Base-by-base conservation (phyloP, 1,140 invertebrate genomes). In the Drosophila ogumai region DNA sequence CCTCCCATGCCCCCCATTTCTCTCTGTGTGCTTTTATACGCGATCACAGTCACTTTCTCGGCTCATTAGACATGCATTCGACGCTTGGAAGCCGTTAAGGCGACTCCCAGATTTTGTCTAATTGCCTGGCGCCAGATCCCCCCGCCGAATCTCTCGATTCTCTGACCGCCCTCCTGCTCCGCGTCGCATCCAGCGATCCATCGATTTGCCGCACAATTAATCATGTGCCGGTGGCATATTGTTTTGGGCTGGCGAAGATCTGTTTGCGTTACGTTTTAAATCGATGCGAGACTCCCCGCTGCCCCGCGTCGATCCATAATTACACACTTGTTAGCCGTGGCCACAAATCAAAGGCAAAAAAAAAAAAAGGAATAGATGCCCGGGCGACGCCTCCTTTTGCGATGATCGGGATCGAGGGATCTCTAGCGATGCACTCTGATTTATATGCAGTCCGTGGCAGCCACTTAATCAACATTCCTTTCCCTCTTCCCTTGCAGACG, bases 401-500 rank as follows among this genome's bases (percentile, higher is more conserved):
- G 64, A 73, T 41, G 49, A 63, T 69, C 43, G 71, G 67, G 32
- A 47, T 47, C 46, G 17, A 50, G 32, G 32, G 32, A 54, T 54
- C 19, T 40, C 17, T 25, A 47, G 31, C 40, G 36, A 31, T n/a
- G 43, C 25, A 22, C 59, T 15, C 59, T 84, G 85, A 90, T 90
- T 81, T 88, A 90, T 73, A 65, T 56, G 43, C 64, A 72, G 28
- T 72, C 49, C 67, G 31, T 72, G 66, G 68, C 68, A 52, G 34
- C 22, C 64, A 87, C 72, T 84, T 88, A 84, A 87, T 87, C 80
- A 88, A 87, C 43, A 38, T 55, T 56, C 71, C 49, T 76, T 68
- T 77, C 76, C 38, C 73, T 44, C 74, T 91, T 75, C 90, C 69
- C 74, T 95, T 94, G 6, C 94, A 99, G 98, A 88, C 95, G 96